Base-by-base conservation (phyloP, 2,888 invertebrate species). In the Aphodius sticticus region DNA sequence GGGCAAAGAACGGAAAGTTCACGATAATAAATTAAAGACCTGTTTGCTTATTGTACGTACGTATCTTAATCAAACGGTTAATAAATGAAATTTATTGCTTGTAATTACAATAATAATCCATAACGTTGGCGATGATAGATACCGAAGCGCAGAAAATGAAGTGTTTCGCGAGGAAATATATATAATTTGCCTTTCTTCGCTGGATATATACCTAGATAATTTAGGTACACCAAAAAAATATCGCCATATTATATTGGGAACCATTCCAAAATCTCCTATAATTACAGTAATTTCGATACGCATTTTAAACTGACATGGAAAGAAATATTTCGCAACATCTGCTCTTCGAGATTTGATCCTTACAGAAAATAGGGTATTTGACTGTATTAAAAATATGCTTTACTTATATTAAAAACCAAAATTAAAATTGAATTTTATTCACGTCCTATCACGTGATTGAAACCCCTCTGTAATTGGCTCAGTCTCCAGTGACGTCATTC, bases 21-120 rank as follows among this genome's bases (percentile, higher is more conserved):
- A 53, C 53, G 9, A 53, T 53, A 53, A 53, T 53, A 53, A 53
- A 53, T 53, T 53, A 53, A 53, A 53, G 53, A 53, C 9, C 53
- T 53, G 53, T 53, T 53, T 53, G 53, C 9, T 53, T 53, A 53
- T 12, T 15, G 74, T n/a, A 36, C 74, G 71, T 6, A n/a, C 74
- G 75, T 77, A 77, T 71, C 75, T 79, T 74, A 77, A 79, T 79
- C 79, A 77, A 77, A 77, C 74, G 7, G 79, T 77, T 79, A 79
- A 79, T 79, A 79, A 79, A 79, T 16, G 69, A 69, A 75, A 79
- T 79, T 79, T 77, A 79, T 79, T 69, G 75, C 79, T 75, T 38
- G 37, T 79, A 79, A 79, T 79, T 76, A 77, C 79, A 77, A 79
- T 77, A 77, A 79, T 79, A 77, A 79, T 6, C 74, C 38, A 16